Conservation (phyloP, 35 echinoderm and acorn worm species). For the Apostichopus californicus region DNA sequence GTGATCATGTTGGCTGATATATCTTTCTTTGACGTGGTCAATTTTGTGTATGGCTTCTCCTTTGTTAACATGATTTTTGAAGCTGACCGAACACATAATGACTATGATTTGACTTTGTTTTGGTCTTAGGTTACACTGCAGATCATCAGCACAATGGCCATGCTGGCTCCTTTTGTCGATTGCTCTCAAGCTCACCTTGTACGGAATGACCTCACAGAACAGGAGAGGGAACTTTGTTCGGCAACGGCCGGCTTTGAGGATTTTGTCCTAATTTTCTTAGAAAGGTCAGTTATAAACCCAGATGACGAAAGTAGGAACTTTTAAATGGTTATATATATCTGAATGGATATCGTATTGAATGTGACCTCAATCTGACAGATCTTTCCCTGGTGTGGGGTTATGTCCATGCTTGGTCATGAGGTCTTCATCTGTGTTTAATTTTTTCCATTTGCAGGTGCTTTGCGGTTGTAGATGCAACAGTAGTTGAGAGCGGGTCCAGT, state of each 20-base stretch:
- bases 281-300: conserved; percentile 58
- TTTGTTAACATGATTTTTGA: too few species aligned
- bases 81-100: background rate
- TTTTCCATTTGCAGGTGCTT: conserved; percentile 75
- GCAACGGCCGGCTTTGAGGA: conserved; percentile 92
- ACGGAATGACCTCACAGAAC: conserved; percentile 82
- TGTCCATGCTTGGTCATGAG: too few species aligned
- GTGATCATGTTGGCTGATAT: too few species aligned
- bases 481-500: conserved; percentile 66
- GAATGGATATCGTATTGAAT: too few species aligned
- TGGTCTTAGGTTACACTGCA: conserved; percentile 81
- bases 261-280: conserved; percentile 88
- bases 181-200: conserved; percentile 83
- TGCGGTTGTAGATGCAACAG: conserved; percentile 82
- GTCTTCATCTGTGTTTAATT: background rate
- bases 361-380: too few species aligned
- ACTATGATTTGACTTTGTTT: background rate
- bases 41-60: too few species aligned
- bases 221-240: conserved; percentile 95
- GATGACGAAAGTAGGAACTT: background rate
- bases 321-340: too few species aligned
- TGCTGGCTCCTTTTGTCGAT: conserved; percentile 88
- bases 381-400: too few species aligned
- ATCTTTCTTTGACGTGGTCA: too few species aligned
- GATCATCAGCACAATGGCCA: conserved; percentile 73